These are phyloP conservation scores for Hydriomena furcata DNA, from an alignment of 2,888 invertebrate species.

Conservation along the genomic window DNA sequence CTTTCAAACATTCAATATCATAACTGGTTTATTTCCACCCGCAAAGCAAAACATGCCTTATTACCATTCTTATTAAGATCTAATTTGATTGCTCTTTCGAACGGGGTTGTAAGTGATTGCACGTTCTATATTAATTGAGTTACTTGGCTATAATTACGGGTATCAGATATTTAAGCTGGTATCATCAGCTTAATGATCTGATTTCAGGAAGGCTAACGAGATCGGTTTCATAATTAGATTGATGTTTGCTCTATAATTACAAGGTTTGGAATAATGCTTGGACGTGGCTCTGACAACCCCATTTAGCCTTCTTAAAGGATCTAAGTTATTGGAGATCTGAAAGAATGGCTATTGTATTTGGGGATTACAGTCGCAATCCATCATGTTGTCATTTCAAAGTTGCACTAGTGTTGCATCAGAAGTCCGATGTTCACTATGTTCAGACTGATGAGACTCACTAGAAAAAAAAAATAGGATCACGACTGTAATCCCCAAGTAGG, in stretches of 20 bases:
- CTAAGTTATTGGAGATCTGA: too few relatives aligned
- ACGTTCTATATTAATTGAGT: conserved; percentile 60
- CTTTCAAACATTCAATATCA: conserved; percentile 53
- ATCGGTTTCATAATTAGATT: conserved; percentile 30
- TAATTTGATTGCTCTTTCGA: conserved; percentile 1
- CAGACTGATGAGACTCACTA: too few relatives aligned
- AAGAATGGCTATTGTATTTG: too few relatives aligned
- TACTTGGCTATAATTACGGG: conserved; percentile 59
- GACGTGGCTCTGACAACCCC: too few relatives aligned
- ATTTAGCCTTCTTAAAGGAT: too few relatives aligned
- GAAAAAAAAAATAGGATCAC: too few relatives aligned
- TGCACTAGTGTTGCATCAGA: too few relatives aligned
- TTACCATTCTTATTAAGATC: background rate
- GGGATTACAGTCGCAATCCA: too few relatives aligned
- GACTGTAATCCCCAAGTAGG: too few relatives aligned
- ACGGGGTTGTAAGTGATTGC: conserved; percentile 41
- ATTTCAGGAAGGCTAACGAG: conserved; percentile 46
- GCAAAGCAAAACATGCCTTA: conserved; percentile 30
- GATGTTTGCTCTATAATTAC: background rate
- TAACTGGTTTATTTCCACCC: conserved; percentile 38
- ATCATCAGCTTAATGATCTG: conserved; percentile 64
- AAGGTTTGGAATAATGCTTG: too few relatives aligned
- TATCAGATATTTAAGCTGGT: conserved; percentile 60
- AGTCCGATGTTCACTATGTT: too few relatives aligned
- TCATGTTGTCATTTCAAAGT: too few relatives aligned